A percentile compares a stretch with the other conserved stretches of the same genome.
phyloP scores from a whole-genome alignment of 92 coral and sea anemone genomes.

The Desmophyllum pertusum region DNA sequence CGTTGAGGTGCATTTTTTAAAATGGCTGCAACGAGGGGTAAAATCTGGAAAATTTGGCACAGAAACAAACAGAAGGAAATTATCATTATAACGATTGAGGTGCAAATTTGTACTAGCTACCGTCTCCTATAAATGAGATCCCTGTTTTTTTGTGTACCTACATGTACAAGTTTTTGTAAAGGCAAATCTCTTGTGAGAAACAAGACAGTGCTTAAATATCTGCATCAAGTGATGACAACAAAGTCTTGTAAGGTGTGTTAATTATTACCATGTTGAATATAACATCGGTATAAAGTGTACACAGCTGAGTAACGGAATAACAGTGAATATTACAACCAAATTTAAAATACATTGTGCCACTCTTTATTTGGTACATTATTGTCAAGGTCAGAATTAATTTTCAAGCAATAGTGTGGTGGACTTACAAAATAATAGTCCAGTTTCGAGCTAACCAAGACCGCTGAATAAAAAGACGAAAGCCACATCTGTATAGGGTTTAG shows the following conservation, averaged over 20 bases:
- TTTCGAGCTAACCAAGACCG: too few species aligned
- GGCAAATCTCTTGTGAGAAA: neutral
- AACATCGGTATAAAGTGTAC: neutral
- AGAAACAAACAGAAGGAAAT: neutral
- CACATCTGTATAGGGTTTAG: too few species aligned
- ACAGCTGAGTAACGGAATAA: neutral
- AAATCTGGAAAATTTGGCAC: neutral
- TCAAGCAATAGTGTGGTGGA: neutral
- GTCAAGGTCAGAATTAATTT: neutral
- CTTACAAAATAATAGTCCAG: too few species aligned
- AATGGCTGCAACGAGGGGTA: neutral
- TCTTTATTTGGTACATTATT: too few species aligned
- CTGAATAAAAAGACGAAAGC: too few species aligned
- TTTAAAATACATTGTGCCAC: too few species aligned
- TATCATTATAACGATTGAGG: neutral
- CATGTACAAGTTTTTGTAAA: neutral
- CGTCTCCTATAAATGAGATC: neutral
- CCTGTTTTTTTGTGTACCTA: slow-evolving; percentile 11
- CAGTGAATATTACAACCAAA: neutral
- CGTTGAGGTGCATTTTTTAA: neutral
- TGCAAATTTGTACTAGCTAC: neutral
- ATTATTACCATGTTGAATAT: slow-evolving; percentile 2
- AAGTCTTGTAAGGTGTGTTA: neutral
- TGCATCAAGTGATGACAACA: neutral
- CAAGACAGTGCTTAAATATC: slow-evolving; percentile 2